Base-by-base conservation (phyloP, 2,113 vertebrate species). In the Gallinago media region DNA sequence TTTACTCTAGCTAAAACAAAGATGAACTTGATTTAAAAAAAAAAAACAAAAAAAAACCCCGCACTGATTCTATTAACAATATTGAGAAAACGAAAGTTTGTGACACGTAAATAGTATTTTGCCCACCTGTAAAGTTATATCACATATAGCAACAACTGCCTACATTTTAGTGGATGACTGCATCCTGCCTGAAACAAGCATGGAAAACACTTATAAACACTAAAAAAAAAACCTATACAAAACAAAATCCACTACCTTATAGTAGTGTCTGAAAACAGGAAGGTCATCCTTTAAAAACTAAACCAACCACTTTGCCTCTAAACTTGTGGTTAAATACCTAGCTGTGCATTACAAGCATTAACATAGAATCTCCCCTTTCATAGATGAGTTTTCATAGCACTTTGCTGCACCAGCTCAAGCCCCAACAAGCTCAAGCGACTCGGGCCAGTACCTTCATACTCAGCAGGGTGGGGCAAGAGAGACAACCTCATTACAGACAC, bases 401-500 rank as follows among this genome's bases (percentile, higher is more conserved):
- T 85, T 61, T 18, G 56, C 19, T 89, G 27, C 50, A 83, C 40
- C 74, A 67, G 67, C 74, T 95, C 93, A 97, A 95, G 93, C 72
- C 96, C 74, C 88, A 76, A 95, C 95, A 96, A 58, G 94, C 61
- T 86, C 42, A 19, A 74, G 63, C 38, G 56, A 92, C 72, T 94
- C 10, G 9, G 74, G 71, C 92, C 58, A 56, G 58, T 21, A 61
- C 47, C 59, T 89, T 94, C 89, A 80, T 56, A 66, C 62, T 89
- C 85, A 89, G 34, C 47, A 94, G 93, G 88, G 95, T 88, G 92
- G 58, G 66, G 94, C 81, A 76, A 65, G 49, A 44, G 42, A 96
- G 76, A 81, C 26, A 92, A 52, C 40, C 61, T 75, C 61, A 47
- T 8, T 14, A 44, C 66, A 87, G 77, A 82, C 44, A 20, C 15